Evolutionary conservation across 2,797 vertebrate species (phyloP), one percentile per base, ranked within the genome.

Genomic region (Hoplostethus atlanticus): DNA sequence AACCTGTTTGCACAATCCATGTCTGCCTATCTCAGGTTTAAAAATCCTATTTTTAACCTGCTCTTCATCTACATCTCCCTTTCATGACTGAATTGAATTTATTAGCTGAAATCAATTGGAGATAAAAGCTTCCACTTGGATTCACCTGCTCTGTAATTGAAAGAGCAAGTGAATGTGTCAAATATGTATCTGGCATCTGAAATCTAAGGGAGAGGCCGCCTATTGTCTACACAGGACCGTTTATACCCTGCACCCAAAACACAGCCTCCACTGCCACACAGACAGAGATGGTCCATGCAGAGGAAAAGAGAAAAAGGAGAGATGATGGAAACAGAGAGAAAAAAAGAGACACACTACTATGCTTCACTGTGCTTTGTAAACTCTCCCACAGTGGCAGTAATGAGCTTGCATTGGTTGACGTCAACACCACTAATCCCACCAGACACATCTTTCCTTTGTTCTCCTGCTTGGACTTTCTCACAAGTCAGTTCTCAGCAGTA

Each of bases 241-340:
- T 81, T 83, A 86, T 71, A 88, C 68, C 56, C 71, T 15, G 58
- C 50, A 77, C 56, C 83, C 73, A 85, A 71, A 88, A 88, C 46
- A 15, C 46, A 15, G 46, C 40, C 2, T 12, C 40, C 40, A 42
- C 8, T 42, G 40, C 9, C 40, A 10, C 34, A 36, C 34, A 36
- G 11, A 84, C 76, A 71, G 38, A 68, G 17, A 38, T 21, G 52
- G 16, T 25, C 13, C 44, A 34, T 10, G 66, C 44, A 48, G 30
- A 71, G 30, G 25, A 59, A 56, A 56, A 61, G 47, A 51, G 16
- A 2, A 15, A 69, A 57, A 55, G 11, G 0, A 55, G 57, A 61
- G 25, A 48, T 4, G 9, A 46, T 7, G 36, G 31, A 16, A 40
- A 34, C 31, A 1, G 56, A 42, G 16, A 31, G 3, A 42, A 54